These are phyloP conservation scores for Tapirus terrestris DNA, from an alignment of 2,113 vertebrate species.

Conservation along the genomic window DNA sequence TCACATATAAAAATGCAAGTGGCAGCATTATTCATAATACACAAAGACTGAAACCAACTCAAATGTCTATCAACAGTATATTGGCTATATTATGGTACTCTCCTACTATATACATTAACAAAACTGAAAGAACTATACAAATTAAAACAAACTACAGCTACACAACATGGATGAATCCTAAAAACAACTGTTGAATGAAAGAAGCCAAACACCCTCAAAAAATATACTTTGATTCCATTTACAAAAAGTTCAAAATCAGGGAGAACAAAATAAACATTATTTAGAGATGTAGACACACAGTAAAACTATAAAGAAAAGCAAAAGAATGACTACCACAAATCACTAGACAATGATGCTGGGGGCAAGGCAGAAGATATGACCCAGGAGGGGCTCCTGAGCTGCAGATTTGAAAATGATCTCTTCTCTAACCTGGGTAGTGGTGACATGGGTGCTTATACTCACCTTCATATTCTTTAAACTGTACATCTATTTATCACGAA, in stretches of 20 bases:
- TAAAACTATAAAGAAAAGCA: background rate
- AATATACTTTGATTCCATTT: background rate
- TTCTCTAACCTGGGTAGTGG: background rate
- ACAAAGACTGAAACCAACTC: background rate
- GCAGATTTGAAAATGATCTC: background rate
- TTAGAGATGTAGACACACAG: background rate
- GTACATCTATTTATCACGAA: background rate
- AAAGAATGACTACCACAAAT: background rate
- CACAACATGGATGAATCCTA: background rate
- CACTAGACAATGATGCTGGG: background rate
- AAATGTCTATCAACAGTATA: background rate
- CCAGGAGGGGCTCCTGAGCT: background rate
- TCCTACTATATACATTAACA: background rate
- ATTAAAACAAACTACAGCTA: slow-evolving; percentile 9
- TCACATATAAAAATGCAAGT: slow-evolving; percentile 29
- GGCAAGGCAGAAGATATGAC: background rate
- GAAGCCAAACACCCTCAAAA: background rate
- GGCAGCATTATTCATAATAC: background rate
- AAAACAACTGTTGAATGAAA: background rate
- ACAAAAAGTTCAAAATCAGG: background rate
- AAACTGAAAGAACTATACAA: background rate
- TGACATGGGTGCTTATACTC: background rate
- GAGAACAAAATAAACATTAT: background rate
- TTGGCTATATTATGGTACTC: background rate
- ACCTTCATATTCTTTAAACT: background rate